Evolutionary conservation across 2,888 invertebrate species (phyloP).

Genomic region (Adela reaumurella): DNA sequence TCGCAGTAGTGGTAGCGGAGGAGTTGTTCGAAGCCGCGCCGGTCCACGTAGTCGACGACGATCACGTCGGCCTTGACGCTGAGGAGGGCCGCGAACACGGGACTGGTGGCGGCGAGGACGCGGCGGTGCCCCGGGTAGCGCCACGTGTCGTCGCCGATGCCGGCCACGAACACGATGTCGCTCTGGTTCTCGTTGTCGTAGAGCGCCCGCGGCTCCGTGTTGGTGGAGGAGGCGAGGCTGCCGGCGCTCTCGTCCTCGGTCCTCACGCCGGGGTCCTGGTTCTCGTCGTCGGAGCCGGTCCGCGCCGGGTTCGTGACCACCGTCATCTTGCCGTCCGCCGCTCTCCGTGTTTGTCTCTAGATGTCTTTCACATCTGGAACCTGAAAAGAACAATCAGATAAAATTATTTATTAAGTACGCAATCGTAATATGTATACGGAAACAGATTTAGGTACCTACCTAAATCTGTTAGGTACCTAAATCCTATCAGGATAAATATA

Average conservation of each 20-base stretch:
- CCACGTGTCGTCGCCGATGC: slow-evolving; percentile 62
- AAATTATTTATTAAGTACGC: background rate
- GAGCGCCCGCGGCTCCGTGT: slow-evolving; percentile 16
- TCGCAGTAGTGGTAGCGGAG: slow-evolving; percentile 64
- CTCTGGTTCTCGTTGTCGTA: slow-evolving; percentile 54
- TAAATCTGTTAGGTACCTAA: no score
- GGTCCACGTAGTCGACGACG: slow-evolving; percentile 59
- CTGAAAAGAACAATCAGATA: slow-evolving; percentile 23
- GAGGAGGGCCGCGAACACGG: slow-evolving; percentile 61
- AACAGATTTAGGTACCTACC: no score
- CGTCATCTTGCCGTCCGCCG: slow-evolving; percentile 30
- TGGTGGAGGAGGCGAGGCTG: background rate
- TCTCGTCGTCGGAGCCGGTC: slow-evolving; percentile 24
- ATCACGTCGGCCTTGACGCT: slow-evolving; percentile 39
- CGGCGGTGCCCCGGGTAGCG: slow-evolving; percentile 65
- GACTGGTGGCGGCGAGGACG: slow-evolving; percentile 59
- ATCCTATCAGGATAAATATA: no score
- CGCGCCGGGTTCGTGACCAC: slow-evolving; percentile 45
- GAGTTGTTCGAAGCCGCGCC: slow-evolving; percentile 64
- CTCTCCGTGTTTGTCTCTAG: no score
- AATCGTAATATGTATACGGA: no score
- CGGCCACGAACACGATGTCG: slow-evolving; percentile 63
- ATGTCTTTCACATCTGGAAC: no score
- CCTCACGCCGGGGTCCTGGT: slow-evolving; percentile 14
- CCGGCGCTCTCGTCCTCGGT: slow-evolving; percentile 14